A percentile compares a stretch with the other conserved stretches of the same genome.
These are phyloP conservation scores for Brienomyrus longianalis DNA, from an alignment of 2,113 vertebrate genomes.

Conservation along the genomic window DNA sequence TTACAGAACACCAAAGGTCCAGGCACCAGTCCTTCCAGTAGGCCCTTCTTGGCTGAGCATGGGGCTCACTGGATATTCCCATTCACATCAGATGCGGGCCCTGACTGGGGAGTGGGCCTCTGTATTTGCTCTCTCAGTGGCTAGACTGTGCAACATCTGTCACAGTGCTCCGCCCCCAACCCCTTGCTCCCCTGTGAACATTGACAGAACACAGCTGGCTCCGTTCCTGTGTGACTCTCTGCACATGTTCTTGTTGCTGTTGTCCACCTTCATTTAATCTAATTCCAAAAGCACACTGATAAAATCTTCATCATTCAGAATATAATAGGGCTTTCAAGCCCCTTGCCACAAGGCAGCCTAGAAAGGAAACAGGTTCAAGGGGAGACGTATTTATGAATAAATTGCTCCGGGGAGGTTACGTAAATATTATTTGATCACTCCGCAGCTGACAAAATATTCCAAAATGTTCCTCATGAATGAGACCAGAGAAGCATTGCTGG, in stretches of 20 bases:
- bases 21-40: background rate
- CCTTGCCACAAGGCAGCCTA: background rate
- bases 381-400: background rate
- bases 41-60: background rate
- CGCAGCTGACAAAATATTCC: constrained; percentile 8
- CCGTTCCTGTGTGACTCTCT: background rate
- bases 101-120: background rate
- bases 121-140: constrained; percentile 11
- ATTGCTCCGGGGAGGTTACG: background rate
- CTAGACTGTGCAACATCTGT: constrained; percentile 23
- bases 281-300: background rate
- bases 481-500: background rate
- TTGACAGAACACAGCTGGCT: constrained; percentile 24
- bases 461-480: background rate
- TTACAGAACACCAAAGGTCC: background rate
- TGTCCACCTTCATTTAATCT: constrained; percentile 9
- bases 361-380: background rate
- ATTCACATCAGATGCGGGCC: constrained; percentile 10
- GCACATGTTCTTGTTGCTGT: background rate
- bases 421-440: background rate
- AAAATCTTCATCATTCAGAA: background rate
- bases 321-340: background rate
- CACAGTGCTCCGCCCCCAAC: constrained; percentile 1
- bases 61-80: background rate
- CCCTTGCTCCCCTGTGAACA: constrained; percentile 16